These are phyloP conservation scores for Centropristis striata DNA, from an alignment of 2,113 vertebrate genomes.

Conservation along the genomic window DNA sequence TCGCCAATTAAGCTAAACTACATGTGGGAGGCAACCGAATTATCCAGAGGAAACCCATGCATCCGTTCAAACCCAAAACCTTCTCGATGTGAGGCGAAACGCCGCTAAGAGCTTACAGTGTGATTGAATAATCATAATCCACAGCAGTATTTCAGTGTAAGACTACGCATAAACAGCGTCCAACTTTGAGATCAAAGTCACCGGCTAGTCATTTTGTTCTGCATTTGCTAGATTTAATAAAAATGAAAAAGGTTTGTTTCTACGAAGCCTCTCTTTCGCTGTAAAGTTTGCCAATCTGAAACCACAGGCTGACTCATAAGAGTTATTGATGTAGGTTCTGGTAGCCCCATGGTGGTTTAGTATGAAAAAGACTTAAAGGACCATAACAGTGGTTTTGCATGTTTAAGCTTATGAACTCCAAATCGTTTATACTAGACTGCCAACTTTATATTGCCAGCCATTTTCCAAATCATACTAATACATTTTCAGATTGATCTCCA, in stretches of 20 bases:
- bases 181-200: slow-evolving; percentile 27
- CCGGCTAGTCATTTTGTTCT: slow-evolving; percentile 25
- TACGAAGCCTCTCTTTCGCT: neutral
- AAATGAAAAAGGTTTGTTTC: slow-evolving; percentile 47
- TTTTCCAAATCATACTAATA: slow-evolving; percentile 35
- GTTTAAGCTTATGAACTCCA: slow-evolving; percentile 41
- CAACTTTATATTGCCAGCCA: neutral
- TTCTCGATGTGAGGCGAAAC: neutral
- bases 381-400: slow-evolving; percentile 44
- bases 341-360: slow-evolving; percentile 31
- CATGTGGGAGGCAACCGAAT: neutral
- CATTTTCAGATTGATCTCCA: slow-evolving; percentile 28
- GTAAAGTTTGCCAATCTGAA: slow-evolving; percentile 27
- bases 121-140: slow-evolving; percentile 77
- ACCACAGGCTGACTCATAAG: slow-evolving; percentile 43
- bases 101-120: slow-evolving; percentile 55
- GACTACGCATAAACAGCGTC: slow-evolving; percentile 35
- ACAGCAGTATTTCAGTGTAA: slow-evolving; percentile 44
- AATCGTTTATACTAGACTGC: neutral
- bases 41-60: neutral
- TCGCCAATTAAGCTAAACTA: neutral
- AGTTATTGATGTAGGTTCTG: slow-evolving; percentile 46
- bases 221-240: slow-evolving; percentile 30
- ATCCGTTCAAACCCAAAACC: neutral
- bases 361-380: slow-evolving; percentile 43